Evolutionary conservation across 2,797 vertebrate genomes (phyloP).

Genomic region (Darevskia nairensis): DNA sequence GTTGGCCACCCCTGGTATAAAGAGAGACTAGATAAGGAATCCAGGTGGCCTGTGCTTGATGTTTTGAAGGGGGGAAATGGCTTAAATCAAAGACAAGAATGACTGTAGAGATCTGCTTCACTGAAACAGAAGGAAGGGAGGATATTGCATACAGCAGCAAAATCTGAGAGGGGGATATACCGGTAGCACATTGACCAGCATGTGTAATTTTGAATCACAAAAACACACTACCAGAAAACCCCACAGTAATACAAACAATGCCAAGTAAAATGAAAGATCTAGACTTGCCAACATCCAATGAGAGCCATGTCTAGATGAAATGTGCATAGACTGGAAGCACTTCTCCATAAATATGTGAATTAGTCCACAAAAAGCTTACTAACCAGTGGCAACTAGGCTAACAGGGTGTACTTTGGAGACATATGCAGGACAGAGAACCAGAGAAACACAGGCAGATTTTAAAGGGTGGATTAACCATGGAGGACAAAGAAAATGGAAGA

Average conservation of each 20-base stretch:
- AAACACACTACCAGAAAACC: neutral
- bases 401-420: slow-evolving; percentile 8
- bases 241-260: slow-evolving; percentile 11
- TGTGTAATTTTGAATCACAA: neutral
- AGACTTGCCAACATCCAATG: slow-evolving; percentile 41
- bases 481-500: slow-evolving; percentile 35
- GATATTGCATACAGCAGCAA: neutral
- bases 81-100: slow-evolving; percentile 27
- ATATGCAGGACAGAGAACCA: neutral
- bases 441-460: slow-evolving; percentile 23
- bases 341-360: neutral
- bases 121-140: slow-evolving; percentile 24
- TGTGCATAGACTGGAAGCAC: neutral
- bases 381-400: neutral
- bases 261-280: neutral
- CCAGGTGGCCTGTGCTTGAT: slow-evolving; percentile 19
- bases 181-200: slow-evolving; percentile 5
- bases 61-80: neutral
- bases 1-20: neutral
- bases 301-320: neutral
- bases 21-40: slow-evolving; percentile 25
- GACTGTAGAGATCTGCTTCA: slow-evolving; percentile 23
- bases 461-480: slow-evolving; percentile 23
- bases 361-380: slow-evolving; percentile 5
- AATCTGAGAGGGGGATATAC: slow-evolving; percentile 14